Evolutionary conservation across 2,888 invertebrate genomes (phyloP).

Genomic region (Stratiomys singularior): DNA sequence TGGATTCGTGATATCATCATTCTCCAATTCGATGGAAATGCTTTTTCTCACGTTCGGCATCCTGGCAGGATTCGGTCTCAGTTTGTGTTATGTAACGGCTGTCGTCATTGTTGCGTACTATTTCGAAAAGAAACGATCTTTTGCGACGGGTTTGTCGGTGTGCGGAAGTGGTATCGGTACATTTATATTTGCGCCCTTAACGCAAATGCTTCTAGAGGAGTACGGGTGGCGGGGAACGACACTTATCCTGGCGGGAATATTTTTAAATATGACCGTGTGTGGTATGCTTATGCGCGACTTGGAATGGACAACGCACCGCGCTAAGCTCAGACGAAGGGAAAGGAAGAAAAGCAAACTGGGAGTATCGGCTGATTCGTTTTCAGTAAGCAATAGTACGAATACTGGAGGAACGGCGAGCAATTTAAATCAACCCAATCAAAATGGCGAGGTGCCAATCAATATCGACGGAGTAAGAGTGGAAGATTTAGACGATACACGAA

Average conservation of each 20-base stretch:
- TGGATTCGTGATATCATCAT: conserved; percentile 82
- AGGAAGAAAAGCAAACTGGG: conserved; percentile 71
- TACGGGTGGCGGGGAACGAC: conserved; percentile 88
- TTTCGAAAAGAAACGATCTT: conserved; percentile 84
- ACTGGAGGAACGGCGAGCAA: conserved; percentile 69
- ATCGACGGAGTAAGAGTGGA: conserved; percentile 43
- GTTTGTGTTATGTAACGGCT: conserved; percentile 88
- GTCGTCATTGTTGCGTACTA: conserved; percentile 92
- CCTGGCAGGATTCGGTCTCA: conserved; percentile 84
- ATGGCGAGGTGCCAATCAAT: conserved; percentile 54
- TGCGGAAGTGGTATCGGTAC: conserved; percentile 91
- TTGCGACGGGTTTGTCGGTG: conserved; percentile 87
- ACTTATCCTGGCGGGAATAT: conserved; percentile 81
- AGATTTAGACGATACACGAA: conserved; percentile 59
- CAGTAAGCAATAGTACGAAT: conserved; percentile 75
- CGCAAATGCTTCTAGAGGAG: conserved; percentile 76
- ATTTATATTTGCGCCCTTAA: conserved; percentile 85
- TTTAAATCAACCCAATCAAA: conserved; percentile 62
- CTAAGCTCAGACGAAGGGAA: conserved; percentile 72
- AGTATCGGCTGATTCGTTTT: conserved; percentile 78
- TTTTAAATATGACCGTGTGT: conserved; percentile 83
- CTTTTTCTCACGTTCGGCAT: conserved; percentile 86
- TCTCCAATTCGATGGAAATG: conserved; percentile 79
- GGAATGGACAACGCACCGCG: conserved; percentile 69
- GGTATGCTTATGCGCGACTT: conserved; percentile 80